Evolutionary conservation across 1,140 invertebrate genomes (phyloP).

Genomic region (Eurosta solidaginis): DNA sequence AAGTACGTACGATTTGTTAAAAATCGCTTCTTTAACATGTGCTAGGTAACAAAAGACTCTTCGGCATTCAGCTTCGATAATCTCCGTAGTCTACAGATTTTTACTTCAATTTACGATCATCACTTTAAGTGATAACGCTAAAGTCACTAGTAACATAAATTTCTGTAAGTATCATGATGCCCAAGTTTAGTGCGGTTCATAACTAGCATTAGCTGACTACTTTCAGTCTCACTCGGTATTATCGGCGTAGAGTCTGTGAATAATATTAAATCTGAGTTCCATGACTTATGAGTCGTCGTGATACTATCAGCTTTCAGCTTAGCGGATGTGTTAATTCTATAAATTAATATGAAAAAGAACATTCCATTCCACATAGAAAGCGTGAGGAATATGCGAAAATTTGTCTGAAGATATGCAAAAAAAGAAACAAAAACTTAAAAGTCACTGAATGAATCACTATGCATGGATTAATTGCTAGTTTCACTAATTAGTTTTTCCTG

Average conservation of each 20-base stretch:
- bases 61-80: not conserved
- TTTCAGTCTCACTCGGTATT: not conserved
- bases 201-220: constrained; percentile 11
- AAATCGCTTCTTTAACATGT: not conserved
- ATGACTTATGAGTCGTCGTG: not conserved
- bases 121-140: not conserved
- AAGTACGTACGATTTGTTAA: not conserved
- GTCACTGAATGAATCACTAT: too few species aligned
- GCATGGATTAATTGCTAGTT: too few species aligned
- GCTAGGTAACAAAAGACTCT: not conserved
- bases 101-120: not conserved
- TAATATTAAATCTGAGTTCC: too few species aligned
- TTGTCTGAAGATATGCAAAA: not conserved
- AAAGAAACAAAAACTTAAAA: not conserved
- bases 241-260: not conserved
- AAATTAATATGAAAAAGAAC: constrained; percentile 12
- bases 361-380: not conserved
- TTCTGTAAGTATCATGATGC: not conserved
- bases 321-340: constrained; percentile 18
- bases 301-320: not conserved
- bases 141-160: not conserved
- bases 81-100: not conserved
- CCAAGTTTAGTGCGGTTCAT: constrained; percentile 19
- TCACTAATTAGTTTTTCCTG: too few species aligned
- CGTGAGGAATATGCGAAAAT: not conserved